phyloP scores from a whole-genome alignment of 2,113 vertebrate species.

The Siphamia tubifer region DNA sequence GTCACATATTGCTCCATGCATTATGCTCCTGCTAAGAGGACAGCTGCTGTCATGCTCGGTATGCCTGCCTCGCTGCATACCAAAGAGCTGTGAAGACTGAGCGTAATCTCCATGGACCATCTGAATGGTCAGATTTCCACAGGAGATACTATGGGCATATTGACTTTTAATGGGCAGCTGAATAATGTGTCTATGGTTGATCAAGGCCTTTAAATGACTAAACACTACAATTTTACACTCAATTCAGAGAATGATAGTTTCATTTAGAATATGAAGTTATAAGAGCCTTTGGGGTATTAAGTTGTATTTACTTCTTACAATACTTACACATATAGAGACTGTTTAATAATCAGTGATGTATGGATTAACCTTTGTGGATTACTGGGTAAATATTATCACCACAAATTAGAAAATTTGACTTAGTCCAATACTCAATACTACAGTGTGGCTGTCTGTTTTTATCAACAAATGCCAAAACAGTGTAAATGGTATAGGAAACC shows the following conservation, averaged over 20 bases:
- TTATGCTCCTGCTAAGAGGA: constrained; percentile 15
- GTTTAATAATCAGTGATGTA: not conserved
- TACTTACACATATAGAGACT: not conserved
- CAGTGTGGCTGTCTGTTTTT: no score
- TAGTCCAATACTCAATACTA: no score
- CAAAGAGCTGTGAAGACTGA: constrained; percentile 31
- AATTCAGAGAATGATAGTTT: not conserved
- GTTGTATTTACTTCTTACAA: not conserved
- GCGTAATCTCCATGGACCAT: constrained; percentile 1
- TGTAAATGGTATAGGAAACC: no score
- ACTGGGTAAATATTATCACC: no score
- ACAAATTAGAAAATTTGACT: no score
- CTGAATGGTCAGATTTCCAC: not conserved
- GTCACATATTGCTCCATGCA: not conserved
- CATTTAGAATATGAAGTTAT: not conserved
- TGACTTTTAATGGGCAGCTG: not conserved
- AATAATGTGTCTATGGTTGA: not conserved
- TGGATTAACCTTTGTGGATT: not conserved
- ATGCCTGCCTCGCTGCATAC: constrained; percentile 24
- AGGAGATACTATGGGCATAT: not conserved
- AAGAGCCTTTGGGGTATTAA: not conserved
- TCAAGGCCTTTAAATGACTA: not conserved
- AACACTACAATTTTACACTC: not conserved
- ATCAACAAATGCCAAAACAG: no score
- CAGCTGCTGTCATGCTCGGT: constrained; percentile 31